Evolutionary conservation across 2,797 vertebrate genomes (phyloP), one percentile per base, ranked within the genome.

Genomic region (Tarsius wallacei): DNA sequence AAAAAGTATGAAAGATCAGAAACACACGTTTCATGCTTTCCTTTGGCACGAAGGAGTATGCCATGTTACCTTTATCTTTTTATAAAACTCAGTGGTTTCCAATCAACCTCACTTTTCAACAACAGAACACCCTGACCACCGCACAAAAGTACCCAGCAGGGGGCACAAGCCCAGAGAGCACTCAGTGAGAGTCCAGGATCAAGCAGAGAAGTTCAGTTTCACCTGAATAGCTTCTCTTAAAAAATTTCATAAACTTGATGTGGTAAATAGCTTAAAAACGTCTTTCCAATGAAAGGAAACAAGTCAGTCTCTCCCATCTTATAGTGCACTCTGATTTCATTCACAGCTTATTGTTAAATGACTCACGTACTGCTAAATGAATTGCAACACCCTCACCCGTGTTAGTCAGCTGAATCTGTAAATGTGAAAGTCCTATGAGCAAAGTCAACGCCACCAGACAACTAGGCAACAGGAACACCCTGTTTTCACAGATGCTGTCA

Each of bases 401-500:
- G 16, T 93, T 74, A 86, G 95, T 91, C 94, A 95, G 87, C 88
- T 84, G 78, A 96, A 81, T 93, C 21, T 91, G 94, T 86, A 95
- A 97, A 96, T 42, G 0, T 63, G 24, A 84, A 57, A 97, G 90
- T 97, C 90, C 94, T 84, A 53, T 83, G 73, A 93, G 96, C 98
- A 97, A 87, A 98, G 86, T 51, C 49, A 98, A 91, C 92, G 73
- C 78, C 96, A 96, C 93, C 81, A 98, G 97, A 96, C 77, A 97
- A 61, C 71, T 82, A 80, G 94, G 95, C 87, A 94, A 93, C 55
- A 87, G 97, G 73, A 89, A 63, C 98, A 87, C 22, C 87, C 90
- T 77, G 0, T 95, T 77, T 88, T 98, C 94, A 64, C 57, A 82
- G 64, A 97, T 83, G 74, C 4, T 90, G 53, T 97, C 55, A 97